A percentile compares a stretch with the other conserved stretches of the same genome.
Conservation (phyloP, 2,113 vertebrate genomes). For the Tachysurus vachellii region DNA sequence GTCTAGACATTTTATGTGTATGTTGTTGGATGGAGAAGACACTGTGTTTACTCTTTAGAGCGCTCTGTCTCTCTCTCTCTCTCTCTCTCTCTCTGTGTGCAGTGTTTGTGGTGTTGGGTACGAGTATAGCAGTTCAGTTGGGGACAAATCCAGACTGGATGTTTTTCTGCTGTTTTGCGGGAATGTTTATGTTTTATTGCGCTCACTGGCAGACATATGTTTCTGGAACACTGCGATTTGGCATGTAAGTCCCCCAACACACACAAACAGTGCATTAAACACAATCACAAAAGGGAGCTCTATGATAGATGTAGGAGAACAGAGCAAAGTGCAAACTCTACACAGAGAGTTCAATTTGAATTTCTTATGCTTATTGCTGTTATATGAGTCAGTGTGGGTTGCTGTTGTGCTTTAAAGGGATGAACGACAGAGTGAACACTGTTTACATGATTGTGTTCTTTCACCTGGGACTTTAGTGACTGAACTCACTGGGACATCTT, state of each 20-base stretch:
- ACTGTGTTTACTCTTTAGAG: not conserved
- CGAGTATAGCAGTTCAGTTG: conserved; percentile 94
- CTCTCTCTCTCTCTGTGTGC: conserved; percentile 52
- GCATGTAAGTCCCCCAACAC: conserved; percentile 85
- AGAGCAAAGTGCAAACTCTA: not conserved
- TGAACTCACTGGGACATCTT: no score
- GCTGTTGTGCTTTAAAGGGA: not conserved
- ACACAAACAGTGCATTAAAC: not conserved
- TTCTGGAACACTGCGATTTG: conserved; percentile 93
- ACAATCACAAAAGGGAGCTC: no score
- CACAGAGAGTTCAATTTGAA: not conserved
- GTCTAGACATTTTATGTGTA: not conserved
- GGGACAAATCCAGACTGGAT: conserved; percentile 98
- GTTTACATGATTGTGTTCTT: not conserved
- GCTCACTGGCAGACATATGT: conserved; percentile 99
- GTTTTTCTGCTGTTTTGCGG: conserved; percentile 99
- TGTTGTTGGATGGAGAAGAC: not conserved
- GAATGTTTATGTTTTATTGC: conserved; percentile 99
- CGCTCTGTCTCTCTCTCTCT: not conserved
- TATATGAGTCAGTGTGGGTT: not conserved
- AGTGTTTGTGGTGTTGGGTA: conserved; percentile 98
- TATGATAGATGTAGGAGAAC: not conserved
- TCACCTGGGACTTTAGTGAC: not conserved
- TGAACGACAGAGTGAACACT: not conserved
- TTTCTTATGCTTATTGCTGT: not conserved